phyloP scores from a whole-genome alignment of 2,888 invertebrate genomes.

The Gortyna flavago region DNA sequence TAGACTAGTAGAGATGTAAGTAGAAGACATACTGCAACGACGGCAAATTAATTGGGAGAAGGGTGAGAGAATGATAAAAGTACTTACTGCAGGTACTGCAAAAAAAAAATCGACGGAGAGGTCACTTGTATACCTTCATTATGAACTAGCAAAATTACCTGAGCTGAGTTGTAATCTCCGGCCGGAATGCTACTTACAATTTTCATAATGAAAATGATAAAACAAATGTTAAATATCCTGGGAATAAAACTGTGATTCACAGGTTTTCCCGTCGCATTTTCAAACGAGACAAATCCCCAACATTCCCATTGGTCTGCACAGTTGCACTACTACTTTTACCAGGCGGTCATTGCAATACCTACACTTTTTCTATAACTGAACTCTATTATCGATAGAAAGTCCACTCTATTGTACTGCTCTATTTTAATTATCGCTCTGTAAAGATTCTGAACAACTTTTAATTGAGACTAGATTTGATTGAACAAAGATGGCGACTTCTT shows the following conservation, averaged over 20 bases:
- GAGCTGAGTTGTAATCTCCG: neutral
- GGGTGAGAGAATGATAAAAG: neutral
- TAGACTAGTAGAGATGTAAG: neutral
- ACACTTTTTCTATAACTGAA: neutral
- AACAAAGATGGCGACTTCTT: conserved; percentile 1
- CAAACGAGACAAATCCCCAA: neutral
- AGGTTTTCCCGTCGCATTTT: neutral
- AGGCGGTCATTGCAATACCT: conserved; percentile 6
- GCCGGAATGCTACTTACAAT: neutral
- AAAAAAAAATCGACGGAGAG: neutral
- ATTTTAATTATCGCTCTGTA: conserved; percentile 42
- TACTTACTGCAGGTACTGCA: neutral
- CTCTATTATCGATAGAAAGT: conserved; percentile 44
- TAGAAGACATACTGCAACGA: neutral
- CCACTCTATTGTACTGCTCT: conserved; percentile 14
- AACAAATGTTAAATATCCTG: neutral
- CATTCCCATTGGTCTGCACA: neutral
- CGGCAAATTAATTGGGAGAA: neutral
- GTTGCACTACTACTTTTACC: neutral
- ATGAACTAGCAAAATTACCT: neutral
- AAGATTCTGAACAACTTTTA: conserved; percentile 31
- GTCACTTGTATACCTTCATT: neutral
- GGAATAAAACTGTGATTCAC: neutral
- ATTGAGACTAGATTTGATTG: conserved; percentile 22
- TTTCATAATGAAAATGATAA: neutral